A percentile compares a stretch with the other conserved stretches of the same genome.
Conservation (phyloP, 1,140 invertebrate species). For the Neelides sp. region DNA sequence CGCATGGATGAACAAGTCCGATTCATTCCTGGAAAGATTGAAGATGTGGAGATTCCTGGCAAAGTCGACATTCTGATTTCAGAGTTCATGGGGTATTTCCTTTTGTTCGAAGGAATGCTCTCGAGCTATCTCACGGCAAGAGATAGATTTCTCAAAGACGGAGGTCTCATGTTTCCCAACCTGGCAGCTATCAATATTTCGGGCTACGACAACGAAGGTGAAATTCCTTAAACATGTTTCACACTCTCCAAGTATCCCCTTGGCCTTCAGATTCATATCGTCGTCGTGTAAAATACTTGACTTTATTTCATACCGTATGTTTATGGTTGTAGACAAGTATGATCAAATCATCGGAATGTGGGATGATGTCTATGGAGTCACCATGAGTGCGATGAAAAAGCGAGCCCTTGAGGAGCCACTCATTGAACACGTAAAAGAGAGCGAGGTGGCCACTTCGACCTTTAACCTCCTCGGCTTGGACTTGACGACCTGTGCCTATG, state of each 20-base stretch:
- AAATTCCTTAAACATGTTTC: too few species aligned
- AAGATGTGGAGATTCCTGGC: slow-evolving; percentile 59
- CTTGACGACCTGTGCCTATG: slow-evolving; percentile 64
- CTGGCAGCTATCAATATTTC: slow-evolving; percentile 74
- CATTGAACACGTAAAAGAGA: slow-evolving; percentile 64
- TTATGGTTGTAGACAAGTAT: slow-evolving; percentile 47
- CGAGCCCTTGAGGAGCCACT: slow-evolving; percentile 79
- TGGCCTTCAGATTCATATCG: too few species aligned
- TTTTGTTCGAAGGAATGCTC: slow-evolving; percentile 96
- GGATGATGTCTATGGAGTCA: slow-evolving; percentile 93
- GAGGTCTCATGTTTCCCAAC: slow-evolving; percentile 76
- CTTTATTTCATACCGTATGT: slow-evolving; percentile 13
- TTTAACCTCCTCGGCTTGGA: slow-evolving; percentile 55
- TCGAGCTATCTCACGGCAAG: slow-evolving; percentile 80
- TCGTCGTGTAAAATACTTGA: too few species aligned
- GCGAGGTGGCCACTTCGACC: slow-evolving; percentile 61
- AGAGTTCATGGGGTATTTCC: slow-evolving; percentile 99
- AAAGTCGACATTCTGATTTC: slow-evolving; percentile 95
- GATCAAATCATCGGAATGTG: slow-evolving; percentile 69
- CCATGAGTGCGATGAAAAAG: slow-evolving; percentile 86
- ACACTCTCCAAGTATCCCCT: too few species aligned
- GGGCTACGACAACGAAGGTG: slow-evolving; percentile 76
- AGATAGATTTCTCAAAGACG: slow-evolving; percentile 74
- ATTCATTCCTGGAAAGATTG: slow-evolving; percentile 74
- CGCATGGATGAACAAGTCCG: slow-evolving; percentile 58